Evolutionary conservation across 2,888 invertebrate species (phyloP).

Genomic region (Galeopsomyia nigrocyanea): DNA sequence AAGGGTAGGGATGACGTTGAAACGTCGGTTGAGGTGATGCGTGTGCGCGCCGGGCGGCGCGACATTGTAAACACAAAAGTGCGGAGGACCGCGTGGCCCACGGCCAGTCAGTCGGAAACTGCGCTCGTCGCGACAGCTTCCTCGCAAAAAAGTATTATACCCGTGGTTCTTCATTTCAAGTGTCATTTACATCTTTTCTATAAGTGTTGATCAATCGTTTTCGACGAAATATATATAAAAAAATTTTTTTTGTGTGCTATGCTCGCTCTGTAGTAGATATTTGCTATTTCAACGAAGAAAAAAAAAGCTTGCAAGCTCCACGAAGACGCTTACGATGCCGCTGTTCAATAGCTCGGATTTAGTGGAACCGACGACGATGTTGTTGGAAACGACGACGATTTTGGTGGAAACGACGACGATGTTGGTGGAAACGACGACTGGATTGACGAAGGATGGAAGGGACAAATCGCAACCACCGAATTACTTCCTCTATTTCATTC

Average conservation of each 20-base stretch:
- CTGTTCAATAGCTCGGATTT: too few relatives aligned
- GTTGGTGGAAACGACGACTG: not conserved
- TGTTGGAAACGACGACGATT: conserved; percentile 14
- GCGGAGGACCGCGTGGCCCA: conserved; percentile 58
- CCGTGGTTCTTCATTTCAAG: too few relatives aligned
- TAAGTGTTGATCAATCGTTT: too few relatives aligned
- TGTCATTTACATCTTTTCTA: too few relatives aligned
- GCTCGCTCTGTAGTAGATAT: too few relatives aligned
- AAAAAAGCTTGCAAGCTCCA: too few relatives aligned
- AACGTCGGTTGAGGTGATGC: conserved; percentile 8
- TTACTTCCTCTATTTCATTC: too few relatives aligned
- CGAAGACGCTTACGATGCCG: too few relatives aligned
- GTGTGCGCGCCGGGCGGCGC: not conserved
- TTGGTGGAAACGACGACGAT: not conserved
- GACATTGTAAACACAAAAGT: conserved; percentile 60
- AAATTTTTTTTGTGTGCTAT: too few relatives aligned
- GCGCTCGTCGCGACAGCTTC: conserved; percentile 44
- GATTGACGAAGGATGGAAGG: not conserved
- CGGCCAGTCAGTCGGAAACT: conserved; percentile 62
- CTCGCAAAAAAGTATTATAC: not conserved
- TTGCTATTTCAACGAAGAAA: too few relatives aligned
- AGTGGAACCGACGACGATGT: not conserved
- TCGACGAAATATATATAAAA: too few relatives aligned
- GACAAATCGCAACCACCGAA: too few relatives aligned
- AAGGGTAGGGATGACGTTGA: conserved; percentile 14